These are phyloP conservation scores for Marasmarcha lunaedactyla DNA, from an alignment of 2,888 invertebrate genomes.

Conservation along the genomic window DNA sequence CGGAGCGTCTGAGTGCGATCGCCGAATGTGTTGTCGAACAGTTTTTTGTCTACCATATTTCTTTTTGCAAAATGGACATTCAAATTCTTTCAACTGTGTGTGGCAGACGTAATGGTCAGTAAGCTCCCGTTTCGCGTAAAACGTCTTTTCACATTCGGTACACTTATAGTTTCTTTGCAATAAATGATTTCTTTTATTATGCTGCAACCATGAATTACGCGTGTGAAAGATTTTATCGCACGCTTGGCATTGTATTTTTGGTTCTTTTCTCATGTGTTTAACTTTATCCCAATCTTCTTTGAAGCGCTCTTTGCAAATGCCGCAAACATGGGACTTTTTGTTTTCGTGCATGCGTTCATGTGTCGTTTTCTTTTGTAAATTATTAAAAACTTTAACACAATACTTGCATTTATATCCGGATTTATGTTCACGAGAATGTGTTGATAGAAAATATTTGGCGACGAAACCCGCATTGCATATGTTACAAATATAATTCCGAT, in stretches of 20 bases:
- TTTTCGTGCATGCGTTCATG: conserved; percentile 55
- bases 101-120: conserved; percentile 35
- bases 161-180: conserved; percentile 39
- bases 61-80: conserved; percentile 38
- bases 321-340: conserved; percentile 54
- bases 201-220: conserved; percentile 27
- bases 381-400: conserved; percentile 46
- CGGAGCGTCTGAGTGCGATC: conserved; percentile 26
- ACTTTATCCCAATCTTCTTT: conserved; percentile 60
- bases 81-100: conserved; percentile 30
- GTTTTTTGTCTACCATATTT: conserved; percentile 18
- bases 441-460: conserved; percentile 41
- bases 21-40: conserved; percentile 23
- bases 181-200: conserved; percentile 45
- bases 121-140: conserved; percentile 22
- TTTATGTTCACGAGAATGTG: conserved; percentile 54
- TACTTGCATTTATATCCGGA: conserved; percentile 46
- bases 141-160: conserved; percentile 38
- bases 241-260: conserved; percentile 43
- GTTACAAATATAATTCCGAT: conserved; percentile 54
- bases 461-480: conserved; percentile 58
- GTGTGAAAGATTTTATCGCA: conserved; percentile 58
- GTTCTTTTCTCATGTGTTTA: conserved; percentile 51
- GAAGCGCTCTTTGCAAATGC: conserved; percentile 54
- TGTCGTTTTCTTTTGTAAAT: conserved; percentile 50